A percentile compares a stretch with the other conserved stretches of the same genome.
These are phyloP conservation scores for Hymenochirus boettgeri DNA, from an alignment of 2,113 vertebrate genomes.

Conservation along the genomic window DNA sequence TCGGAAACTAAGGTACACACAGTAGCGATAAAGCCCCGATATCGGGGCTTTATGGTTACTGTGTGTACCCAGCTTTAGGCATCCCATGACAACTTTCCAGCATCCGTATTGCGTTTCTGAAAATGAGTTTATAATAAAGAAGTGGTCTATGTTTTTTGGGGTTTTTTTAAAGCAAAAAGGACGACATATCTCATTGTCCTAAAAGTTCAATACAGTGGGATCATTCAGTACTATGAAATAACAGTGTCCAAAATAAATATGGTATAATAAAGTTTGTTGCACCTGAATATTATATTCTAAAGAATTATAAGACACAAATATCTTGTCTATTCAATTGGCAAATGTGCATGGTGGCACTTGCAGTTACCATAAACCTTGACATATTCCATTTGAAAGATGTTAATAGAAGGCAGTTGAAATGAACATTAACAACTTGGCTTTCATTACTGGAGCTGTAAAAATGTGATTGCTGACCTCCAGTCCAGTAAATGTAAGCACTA, in stretches of 20 bases:
- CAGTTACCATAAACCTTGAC: neutral
- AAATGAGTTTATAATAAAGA: too few relatives aligned
- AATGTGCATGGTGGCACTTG: neutral
- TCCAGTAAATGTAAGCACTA: slow-evolving; percentile 3
- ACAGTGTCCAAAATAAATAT: neutral
- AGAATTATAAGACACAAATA: neutral
- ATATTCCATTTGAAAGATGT: slow-evolving; percentile 2
- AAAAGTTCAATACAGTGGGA: too few relatives aligned
- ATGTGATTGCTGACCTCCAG: slow-evolving; percentile 3
- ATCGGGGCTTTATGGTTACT: too few relatives aligned
- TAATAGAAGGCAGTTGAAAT: neutral
- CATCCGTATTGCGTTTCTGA: too few relatives aligned
- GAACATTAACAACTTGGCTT: slow-evolving; percentile 2
- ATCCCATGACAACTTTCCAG: too few relatives aligned
- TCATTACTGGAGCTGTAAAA: neutral
- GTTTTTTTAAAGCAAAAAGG: too few relatives aligned
- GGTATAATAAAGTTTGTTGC: neutral
- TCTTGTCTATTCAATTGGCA: neutral
- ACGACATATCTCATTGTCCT: too few relatives aligned
- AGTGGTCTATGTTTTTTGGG: too few relatives aligned
- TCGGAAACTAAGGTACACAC: too few relatives aligned
- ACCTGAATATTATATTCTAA: neutral
- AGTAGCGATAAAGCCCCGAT: too few relatives aligned
- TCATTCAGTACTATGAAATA: too few relatives aligned
- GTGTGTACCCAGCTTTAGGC: too few relatives aligned